Conservation (phyloP, 2,888 invertebrate genomes). For the Drosophila nr. medialis region DNA sequence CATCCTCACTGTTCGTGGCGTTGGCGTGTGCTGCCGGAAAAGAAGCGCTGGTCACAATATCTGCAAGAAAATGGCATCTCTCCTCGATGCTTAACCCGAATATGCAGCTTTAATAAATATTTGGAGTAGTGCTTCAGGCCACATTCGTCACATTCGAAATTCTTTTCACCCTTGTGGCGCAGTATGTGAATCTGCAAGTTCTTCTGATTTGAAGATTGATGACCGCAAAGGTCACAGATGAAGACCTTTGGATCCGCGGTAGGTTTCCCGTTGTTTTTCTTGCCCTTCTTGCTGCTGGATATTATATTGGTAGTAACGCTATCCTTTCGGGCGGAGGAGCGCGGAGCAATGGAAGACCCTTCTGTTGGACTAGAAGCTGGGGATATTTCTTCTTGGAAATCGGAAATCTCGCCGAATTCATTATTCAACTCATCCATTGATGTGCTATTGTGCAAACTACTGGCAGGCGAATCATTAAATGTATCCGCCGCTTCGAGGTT, state of each 20-base stretch:
- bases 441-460: background rate
- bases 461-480: background rate
- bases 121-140: conserved; percentile 50
- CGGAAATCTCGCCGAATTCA: background rate
- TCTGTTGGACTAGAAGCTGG: background rate
- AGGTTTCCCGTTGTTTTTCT: conserved; percentile 14
- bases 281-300: background rate
- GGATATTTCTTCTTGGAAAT: background rate
- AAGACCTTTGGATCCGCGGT: conserved; percentile 15
- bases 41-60: conserved; percentile 75
- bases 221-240: conserved; percentile 46
- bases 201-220: conserved; percentile 17
- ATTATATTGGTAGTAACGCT: background rate
- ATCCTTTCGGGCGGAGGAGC: background rate
- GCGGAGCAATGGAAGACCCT: background rate
- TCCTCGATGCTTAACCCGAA: conserved; percentile 76
- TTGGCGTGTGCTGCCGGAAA: conserved; percentile 56
- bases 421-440: conserved; percentile 1
- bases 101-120: conserved; percentile 53
- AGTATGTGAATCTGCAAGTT: conserved; percentile 46
- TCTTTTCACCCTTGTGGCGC: conserved; percentile 56
- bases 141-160: conserved; percentile 56
- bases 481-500: background rate
- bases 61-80: conserved; percentile 81
- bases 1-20: conserved; percentile 79